Percentiles rank a stretch among this genome's conserved stretches.
phyloP scores from a whole-genome alignment of 2,797 vertebrate species.

The Ptychadena robeensis region DNA sequence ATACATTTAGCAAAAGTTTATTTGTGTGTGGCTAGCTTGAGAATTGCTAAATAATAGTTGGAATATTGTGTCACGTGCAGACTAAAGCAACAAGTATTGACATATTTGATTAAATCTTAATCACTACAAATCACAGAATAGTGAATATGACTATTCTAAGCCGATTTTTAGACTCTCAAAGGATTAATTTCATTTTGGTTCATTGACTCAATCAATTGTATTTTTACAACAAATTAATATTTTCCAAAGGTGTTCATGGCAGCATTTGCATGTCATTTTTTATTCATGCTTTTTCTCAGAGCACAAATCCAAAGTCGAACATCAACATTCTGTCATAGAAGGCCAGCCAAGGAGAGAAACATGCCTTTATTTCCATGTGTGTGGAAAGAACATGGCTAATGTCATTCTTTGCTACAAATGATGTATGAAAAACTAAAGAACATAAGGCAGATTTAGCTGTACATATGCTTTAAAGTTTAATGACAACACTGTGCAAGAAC shows the following conservation, averaged over 20 bases:
- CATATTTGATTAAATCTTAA: background rate
- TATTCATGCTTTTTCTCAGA: background rate
- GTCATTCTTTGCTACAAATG: background rate
- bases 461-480: constrained; percentile 14
- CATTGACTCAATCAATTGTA: background rate
- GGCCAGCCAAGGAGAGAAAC: constrained; percentile 22
- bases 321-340: constrained; percentile 27
- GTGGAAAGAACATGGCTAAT: constrained; percentile 30
- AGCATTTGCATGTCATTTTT: constrained; percentile 27
- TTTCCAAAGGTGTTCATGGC: background rate
- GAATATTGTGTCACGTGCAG: background rate
- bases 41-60: too few relatives aligned
- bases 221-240: background rate
- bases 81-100: background rate
- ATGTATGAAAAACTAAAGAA: background rate
- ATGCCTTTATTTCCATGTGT: constrained; percentile 26
- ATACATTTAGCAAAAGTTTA: too few relatives aligned
- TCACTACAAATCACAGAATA: background rate
- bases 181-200: background rate
- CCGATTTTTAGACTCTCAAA: background rate
- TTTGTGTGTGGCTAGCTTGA: too few relatives aligned
- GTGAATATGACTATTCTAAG: background rate
- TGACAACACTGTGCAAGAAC: background rate
- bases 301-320: background rate
- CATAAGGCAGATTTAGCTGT: background rate